Evolutionary conservation across 2,888 invertebrate genomes (phyloP).

Genomic region (Agrotis ipsilon): DNA sequence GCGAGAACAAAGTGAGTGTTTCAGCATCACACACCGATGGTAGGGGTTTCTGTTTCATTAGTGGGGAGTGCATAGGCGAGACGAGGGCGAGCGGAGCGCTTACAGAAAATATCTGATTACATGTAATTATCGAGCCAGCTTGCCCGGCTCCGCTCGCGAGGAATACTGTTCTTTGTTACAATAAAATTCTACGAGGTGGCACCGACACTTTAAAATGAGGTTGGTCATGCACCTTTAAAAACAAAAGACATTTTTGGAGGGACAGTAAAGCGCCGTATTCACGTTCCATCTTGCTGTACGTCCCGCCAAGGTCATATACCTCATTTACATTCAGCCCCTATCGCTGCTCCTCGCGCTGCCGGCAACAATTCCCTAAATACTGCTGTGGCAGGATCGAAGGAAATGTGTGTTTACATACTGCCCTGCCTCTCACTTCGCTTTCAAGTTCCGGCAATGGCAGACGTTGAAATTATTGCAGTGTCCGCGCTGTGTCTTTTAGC

Average conservation of each 20-base stretch:
- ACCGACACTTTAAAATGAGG: background rate
- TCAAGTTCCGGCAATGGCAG: too few species aligned
- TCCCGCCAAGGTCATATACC: too few species aligned
- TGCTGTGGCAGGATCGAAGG: too few species aligned
- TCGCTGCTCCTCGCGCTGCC: too few species aligned
- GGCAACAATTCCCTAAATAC: too few species aligned
- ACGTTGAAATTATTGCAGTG: too few species aligned
- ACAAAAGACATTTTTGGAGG: background rate
- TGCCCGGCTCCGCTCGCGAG: conserved; percentile 7
- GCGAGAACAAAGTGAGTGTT: conserved; percentile 41
- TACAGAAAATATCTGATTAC: conserved; percentile 91
- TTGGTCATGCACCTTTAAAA: background rate
- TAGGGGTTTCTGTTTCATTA: conserved; percentile 81
- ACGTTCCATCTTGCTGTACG: too few species aligned
- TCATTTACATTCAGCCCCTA: too few species aligned
- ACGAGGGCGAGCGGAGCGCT: conserved; percentile 80
- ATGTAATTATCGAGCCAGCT: conserved; percentile 82
- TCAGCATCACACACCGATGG: conserved; percentile 56
- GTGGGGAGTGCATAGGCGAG: conserved; percentile 82
- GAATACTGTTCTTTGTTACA: conserved; percentile 42
- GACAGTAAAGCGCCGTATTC: too few species aligned
- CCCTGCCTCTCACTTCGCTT: too few species aligned
- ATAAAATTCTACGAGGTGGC: conserved; percentile 9
- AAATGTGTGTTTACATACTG: too few species aligned
- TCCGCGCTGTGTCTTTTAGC: too few species aligned